Base-by-base conservation (phyloP, 1,140 invertebrate species). In the Calycopis cecrops region DNA sequence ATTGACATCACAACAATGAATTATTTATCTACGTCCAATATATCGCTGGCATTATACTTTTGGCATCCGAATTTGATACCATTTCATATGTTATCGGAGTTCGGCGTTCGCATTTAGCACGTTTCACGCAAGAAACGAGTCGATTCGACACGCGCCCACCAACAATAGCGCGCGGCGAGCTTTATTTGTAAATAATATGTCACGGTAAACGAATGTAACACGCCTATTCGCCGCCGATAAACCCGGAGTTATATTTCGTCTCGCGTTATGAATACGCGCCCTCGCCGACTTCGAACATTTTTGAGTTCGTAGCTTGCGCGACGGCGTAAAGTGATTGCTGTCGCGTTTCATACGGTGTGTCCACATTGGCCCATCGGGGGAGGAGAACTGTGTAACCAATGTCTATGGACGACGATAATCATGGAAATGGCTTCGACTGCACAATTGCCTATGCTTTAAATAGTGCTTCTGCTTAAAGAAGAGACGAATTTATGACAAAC, bases 181-280 rank as follows among this genome's bases (percentile, higher is more conserved):
- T 79, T 76, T 79, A 77, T 79, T 81, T 77, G 78, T 76, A 66
- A 72, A 73, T 76, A 74, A 81, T 76, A 61, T 71, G 71, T 71
- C 68, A 75, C 70, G 77, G 61, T 66, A 65, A 65, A 69, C 67
- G 64, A 73, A 76, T 72, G 59, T 76, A 76, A 69, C 70, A 76
- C 72, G 75, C 69, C 65, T 72, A 80, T 77, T 74, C 67, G 63
- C 58, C 63, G 61, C 52, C 59, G 49, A 66, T 71, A 75, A 74
- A 69, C 55, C 62, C 55, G 48, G 60, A 63, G 57, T 55, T 51
- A 60, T 59, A 65, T 62, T 65, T 62, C 48, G 61, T 61, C 53
- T 47, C 52, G 35, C 50, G 37, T 63, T 63, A 60, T 48, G 48
- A 11, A 40, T 12, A 28, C 6, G 21, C 21, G 6, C 21, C 21